phyloP scores from a whole-genome alignment of 2,113 vertebrate species.

The Orthochromis indermauri region DNA sequence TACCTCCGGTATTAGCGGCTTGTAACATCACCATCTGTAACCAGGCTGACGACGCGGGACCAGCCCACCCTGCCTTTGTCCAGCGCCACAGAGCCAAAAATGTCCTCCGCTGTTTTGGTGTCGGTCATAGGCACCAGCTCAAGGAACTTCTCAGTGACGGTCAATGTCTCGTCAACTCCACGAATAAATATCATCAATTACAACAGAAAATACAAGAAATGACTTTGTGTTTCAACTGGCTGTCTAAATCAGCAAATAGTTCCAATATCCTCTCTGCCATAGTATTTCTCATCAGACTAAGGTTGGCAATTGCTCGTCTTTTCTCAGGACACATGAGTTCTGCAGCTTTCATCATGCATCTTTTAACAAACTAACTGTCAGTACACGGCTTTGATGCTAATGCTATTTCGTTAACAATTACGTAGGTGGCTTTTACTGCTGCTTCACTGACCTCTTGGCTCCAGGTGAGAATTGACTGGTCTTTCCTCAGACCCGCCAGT shows the following conservation, averaged over 20 bases:
- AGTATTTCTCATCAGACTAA: not conserved
- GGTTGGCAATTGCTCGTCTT: not conserved
- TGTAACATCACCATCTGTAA: not conserved
- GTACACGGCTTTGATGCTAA: not conserved
- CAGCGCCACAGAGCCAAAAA: fast-evolving
- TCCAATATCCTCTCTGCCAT: fast-evolving
- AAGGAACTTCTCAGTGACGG: not conserved
- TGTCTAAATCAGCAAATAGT: not conserved
- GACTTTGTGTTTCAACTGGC: not conserved
- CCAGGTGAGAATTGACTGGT: fast-evolving
- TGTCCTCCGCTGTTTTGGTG: fast-evolving
- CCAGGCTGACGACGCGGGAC: not conserved
- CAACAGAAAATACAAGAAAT: not conserved
- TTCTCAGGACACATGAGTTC: not conserved
- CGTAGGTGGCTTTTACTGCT: not conserved
- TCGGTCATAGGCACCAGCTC: not conserved
- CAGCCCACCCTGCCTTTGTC: not conserved
- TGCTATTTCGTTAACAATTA: not conserved
- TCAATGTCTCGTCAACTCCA: not conserved
- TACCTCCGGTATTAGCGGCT: not conserved
- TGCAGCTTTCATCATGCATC: not conserved
- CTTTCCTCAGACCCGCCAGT: not conserved
- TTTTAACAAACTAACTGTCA: not conserved
- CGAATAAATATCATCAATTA: not conserved
- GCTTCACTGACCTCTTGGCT: not conserved